Evolutionary conservation across 2,797 vertebrate species (phyloP), one percentile per base, ranked within the genome.

Genomic region (Apogon talboti): DNA sequence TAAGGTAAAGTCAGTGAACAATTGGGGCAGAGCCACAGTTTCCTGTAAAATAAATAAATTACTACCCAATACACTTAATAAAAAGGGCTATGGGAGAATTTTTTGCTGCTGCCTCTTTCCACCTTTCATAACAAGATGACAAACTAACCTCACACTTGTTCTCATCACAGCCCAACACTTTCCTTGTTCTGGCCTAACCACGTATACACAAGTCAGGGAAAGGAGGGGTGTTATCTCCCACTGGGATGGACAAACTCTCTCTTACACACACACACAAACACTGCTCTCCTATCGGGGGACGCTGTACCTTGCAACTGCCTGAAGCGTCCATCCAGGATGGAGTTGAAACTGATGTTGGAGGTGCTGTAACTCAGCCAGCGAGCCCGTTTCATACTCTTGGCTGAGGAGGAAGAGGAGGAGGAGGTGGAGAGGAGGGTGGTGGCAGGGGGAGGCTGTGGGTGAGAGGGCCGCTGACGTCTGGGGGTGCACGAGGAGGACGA

Each of bases 261-360:
- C 62, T 13, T 40, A 19, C 11, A 46, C 19, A 64, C 18, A 50
- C 49, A 59, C 41, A 40, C 30, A 53, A 19, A 57, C 64, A 43
- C 41, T 38, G 21, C 14, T 53, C 71, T 11, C 19, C 49, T 37
- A 12, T n/a, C 64, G 15, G 66, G 47, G 59, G 46, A 28, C 46
- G 11, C 37, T 57, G 80, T 95, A 95, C 94, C 94, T 95, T 95
- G 94, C 85, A 95, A 65, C 81, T 94, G 93, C 72, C 93, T 89
- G 84, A 95, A 94, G 81, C 94, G 92, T 49, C 94, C 93, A 2
- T 95, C 94, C 79, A 94, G 88, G 84, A 94, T 85, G 76, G 93
- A 92, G 89, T 93, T 93, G 79, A 93, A 94, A 51, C 82, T 92
- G 79, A 94, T 93, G 88, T 94, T 94, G 61, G 93, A 93, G 82